Conservation (phyloP, 2,888 invertebrate species). For the Neoascia interrupta region DNA sequence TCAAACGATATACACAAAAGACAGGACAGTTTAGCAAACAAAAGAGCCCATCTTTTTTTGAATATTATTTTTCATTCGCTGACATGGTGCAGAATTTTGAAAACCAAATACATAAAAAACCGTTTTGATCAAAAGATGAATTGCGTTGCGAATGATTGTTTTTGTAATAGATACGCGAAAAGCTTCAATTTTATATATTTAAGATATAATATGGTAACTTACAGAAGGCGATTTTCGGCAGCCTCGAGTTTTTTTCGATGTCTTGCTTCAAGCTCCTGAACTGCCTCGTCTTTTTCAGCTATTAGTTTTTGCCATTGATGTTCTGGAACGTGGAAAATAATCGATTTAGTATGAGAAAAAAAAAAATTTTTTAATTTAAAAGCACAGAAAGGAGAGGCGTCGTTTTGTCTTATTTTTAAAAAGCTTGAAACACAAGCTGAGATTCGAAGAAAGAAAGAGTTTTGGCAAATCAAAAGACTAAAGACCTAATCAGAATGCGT, state of each 20-base stretch:
- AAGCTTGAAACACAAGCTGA: too few species aligned
- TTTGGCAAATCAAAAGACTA: too few species aligned
- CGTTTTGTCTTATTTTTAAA: too few species aligned
- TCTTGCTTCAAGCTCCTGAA: slow-evolving; percentile 81
- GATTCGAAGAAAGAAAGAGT: too few species aligned
- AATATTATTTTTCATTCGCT: slow-evolving; percentile 20
- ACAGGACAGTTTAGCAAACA: slow-evolving; percentile 12
- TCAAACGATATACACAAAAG: slow-evolving; percentile 18
- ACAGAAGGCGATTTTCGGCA: slow-evolving; percentile 80
- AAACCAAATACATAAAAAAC: not conserved
- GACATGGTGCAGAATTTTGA: slow-evolving; percentile 40
- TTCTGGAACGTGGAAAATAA: slow-evolving; percentile 77
- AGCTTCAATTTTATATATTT: slow-evolving; percentile 21
- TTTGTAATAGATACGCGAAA: slow-evolving; percentile 33
- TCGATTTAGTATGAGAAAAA: too few species aligned
- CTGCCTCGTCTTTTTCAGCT: slow-evolving; percentile 82
- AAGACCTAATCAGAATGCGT: too few species aligned
- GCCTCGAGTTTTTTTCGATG: slow-evolving; percentile 79
- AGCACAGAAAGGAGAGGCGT: not conserved
- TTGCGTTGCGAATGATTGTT: slow-evolving; percentile 8
- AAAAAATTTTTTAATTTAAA: not conserved
- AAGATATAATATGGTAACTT: slow-evolving; percentile 71
- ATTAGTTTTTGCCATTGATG: slow-evolving; percentile 82
- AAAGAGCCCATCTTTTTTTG: slow-evolving; percentile 12
- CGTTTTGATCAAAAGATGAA: not conserved